Evolutionary conservation across 2,113 vertebrate genomes (phyloP), one percentile per base, ranked within the genome.

Genomic region (Chlamydotis undulata): DNA sequence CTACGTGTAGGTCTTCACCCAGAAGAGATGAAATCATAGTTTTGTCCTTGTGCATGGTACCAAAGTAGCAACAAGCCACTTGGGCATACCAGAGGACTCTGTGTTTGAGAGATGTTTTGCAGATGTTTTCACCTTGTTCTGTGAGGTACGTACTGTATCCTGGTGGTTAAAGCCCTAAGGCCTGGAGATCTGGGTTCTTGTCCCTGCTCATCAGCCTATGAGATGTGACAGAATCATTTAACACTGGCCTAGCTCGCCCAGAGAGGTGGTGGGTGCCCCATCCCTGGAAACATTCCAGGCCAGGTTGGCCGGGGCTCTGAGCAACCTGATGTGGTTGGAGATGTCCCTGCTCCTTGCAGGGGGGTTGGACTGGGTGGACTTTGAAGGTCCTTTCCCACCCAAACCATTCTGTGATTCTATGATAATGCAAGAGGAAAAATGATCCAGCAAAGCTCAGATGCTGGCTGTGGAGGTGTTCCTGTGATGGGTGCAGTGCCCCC

Each of bases 351-450:
- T 0, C 2, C 2, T 4, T 6, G 25, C 15, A 28, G 6, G 8
- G 8, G 8, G 13, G 0, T 10, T 14, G 14, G 0, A 10, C 1
- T 0, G 2, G 41, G 10, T 14, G 35, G 0, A 3, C 31, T 77
- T 28, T 12, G 6, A 2, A 39, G 26, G 15, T n/a, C 13, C 13
- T 23, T 64, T 41, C 35, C 35, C 1, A 21, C 28, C 23, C 59
- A 52, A 53, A n/a, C 5, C 7, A 1, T 25, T 14, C 5, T 11
- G 1, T 9, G 21, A 0, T 33, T 60, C 50, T 60, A 0, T 26
- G 45, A 24, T 10, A 56, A 41, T 2, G 13, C 2, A 57, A 61
- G 57, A 59, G 29, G 35, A 68, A 60, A 79, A 45, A 23, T 4
- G 28, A 83, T 39, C 41, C 59, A 71, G 11, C 12, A 39, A 69